phyloP scores from a whole-genome alignment of 1,140 invertebrate species.

The Goniozus legneri region DNA sequence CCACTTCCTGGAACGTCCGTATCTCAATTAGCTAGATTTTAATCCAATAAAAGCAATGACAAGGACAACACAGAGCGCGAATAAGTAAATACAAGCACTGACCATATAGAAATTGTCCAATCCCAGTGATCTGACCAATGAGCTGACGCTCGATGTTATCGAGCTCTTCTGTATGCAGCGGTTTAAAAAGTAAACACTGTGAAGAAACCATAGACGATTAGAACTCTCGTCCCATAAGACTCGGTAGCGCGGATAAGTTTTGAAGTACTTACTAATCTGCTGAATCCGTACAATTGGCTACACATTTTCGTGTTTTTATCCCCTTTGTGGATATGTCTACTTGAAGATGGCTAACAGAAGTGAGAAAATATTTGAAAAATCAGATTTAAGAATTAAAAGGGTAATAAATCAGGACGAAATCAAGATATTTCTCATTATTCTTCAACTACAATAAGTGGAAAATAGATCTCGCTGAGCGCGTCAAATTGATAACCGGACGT shows the following conservation, averaged over 20 bases:
- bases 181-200: conserved; percentile 55
- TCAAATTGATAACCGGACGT: too few relatives aligned
- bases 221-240: too few relatives aligned
- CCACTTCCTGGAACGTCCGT: conserved; percentile 55
- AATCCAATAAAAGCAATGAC: too few relatives aligned
- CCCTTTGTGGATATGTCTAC: conserved; percentile 29
- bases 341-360: conserved; percentile 42
- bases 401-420: too few relatives aligned
- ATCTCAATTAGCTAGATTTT: not conserved
- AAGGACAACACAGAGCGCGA: not conserved
- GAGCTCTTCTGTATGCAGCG: conserved; percentile 58
- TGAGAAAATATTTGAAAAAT: conserved; percentile 10
- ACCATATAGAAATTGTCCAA: conserved; percentile 58
- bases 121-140: conserved; percentile 53
- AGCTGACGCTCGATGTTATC: conserved; percentile 41
- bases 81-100: conserved; percentile 22
- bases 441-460: too few relatives aligned
- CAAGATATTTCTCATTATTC: too few relatives aligned
- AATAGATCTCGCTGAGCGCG: too few relatives aligned
- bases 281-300: conserved; percentile 47
- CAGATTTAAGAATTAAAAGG: conserved; percentile 6
- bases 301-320: conserved; percentile 50
- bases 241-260: too few relatives aligned
- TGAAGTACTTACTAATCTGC: conserved; percentile 47
- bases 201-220: conserved; percentile 34